A percentile compares a stretch with the other conserved stretches of the same genome.
phyloP scores from a whole-genome alignment of 53 echinoderm and acorn worm genomes.

The Zoroaster sp. region DNA sequence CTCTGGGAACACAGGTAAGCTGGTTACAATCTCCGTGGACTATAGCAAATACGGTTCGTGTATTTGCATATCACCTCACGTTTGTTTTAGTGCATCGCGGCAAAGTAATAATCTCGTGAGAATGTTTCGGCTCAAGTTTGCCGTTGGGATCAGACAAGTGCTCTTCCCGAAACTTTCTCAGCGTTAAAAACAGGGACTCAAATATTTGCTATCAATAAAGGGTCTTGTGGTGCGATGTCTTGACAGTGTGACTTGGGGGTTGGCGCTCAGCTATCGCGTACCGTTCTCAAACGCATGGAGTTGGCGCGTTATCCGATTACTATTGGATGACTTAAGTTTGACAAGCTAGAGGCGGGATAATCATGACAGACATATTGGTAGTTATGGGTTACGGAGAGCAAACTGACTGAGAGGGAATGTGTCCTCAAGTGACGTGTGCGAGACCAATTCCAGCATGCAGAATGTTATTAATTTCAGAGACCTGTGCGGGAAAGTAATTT shows the following conservation, averaged over 20 bases:
- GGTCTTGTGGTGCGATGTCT: too few species aligned
- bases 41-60: not conserved
- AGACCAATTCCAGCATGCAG: too few species aligned
- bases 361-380: not conserved
- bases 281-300: not conserved
- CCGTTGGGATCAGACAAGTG: not conserved
- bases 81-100: slow-evolving; percentile 14
- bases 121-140: not conserved
- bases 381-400: too few species aligned
- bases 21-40: not conserved
- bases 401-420: too few species aligned
- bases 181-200: not conserved
- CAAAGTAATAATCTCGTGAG: not conserved
- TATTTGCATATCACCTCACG: not conserved
- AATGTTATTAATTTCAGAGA: too few species aligned
- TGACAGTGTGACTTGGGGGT: too few species aligned
- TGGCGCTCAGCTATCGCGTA: too few species aligned
- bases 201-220: slow-evolving; percentile 17
- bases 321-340: not conserved
- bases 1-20: not conserved
- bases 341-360: slow-evolving; percentile 10
- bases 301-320: slow-evolving; percentile 9
- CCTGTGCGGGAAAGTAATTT: too few species aligned
- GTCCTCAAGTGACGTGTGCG: too few species aligned
- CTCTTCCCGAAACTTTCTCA: not conserved